Evolutionary conservation across 2,113 vertebrate genomes (phyloP), one percentile per base, ranked within the genome.

Genomic region (Carollia perspicillata): DNA sequence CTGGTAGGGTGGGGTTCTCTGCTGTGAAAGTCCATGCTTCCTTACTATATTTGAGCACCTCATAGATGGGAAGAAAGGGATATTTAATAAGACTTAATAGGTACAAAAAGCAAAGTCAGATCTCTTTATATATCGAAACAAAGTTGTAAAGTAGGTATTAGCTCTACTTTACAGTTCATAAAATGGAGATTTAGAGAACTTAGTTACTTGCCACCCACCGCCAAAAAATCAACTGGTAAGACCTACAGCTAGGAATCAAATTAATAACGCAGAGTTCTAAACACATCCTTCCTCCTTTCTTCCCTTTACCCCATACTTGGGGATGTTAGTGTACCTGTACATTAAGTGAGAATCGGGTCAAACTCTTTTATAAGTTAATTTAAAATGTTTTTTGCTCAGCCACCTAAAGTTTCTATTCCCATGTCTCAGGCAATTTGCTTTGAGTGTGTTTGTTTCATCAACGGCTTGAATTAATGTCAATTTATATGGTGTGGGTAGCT

Each of bases 381-480:
- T 92, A 47, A 95, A 87, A 81, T 81, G 3, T n/a, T 2, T 6
- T 79, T 96, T 53, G 22, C n/a, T 84, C 17, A 53, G 37, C 40
- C 49, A 91, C 88, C 37, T 22, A 94, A 92, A 94, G 53, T 74
- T 97, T 97, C 35, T 95, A 55, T 97, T 97, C 97, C 97, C 53
- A 80, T 96, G 75, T 96, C 95, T 20, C 51, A 86, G 17, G 14
- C 42, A 83, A 42, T 95, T 93, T 98, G 14, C 28, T 97, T 96
- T 93, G 13, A 0, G 10, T 3, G 42, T 83, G 4, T 60, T 22
- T 63, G 63, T 40, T 65, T 79, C 5, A 78, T 94, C 95, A 97
- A 84, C 23, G 92, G 22, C 42, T 95, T 97, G 30, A 88, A 94
- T n/a, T 90, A 93, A 91, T 81, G 66, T 93, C 83, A 96, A 0